These are phyloP conservation scores for Sericinus montela DNA, from an alignment of 2,888 invertebrate genomes.

Conservation along the genomic window DNA sequence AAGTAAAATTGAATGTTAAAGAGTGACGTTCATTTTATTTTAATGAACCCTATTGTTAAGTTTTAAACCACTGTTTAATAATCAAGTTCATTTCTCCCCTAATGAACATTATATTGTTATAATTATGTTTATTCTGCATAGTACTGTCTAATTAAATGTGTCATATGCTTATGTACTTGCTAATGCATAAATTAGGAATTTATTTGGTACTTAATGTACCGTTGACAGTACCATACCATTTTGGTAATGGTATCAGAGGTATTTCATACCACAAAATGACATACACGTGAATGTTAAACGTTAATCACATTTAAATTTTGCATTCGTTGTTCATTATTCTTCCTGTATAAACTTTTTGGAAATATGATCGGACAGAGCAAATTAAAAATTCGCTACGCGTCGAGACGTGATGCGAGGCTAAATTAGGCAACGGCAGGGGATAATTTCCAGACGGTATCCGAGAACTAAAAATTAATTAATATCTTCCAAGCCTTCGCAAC, in stretches of 20 bases:
- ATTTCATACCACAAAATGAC: too few species aligned
- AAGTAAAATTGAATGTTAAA: constrained; percentile 11
- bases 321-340: too few species aligned
- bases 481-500: background rate
- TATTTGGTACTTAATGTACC: too few species aligned
- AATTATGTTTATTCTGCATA: constrained; percentile 9
- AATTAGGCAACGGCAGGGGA: constrained; percentile 7
- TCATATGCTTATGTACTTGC: too few species aligned
- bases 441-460: constrained; percentile 1
- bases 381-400: constrained; percentile 13
- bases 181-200: too few species aligned
- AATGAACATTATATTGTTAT: constrained; percentile 14
- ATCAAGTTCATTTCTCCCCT: constrained; percentile 12
- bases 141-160: too few species aligned
- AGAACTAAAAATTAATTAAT: background rate
- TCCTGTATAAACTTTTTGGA: too few species aligned
- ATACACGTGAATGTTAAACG: too few species aligned
- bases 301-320: too few species aligned
- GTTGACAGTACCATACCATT: too few species aligned
- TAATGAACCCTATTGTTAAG: constrained; percentile 16
- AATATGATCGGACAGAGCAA: too few species aligned
- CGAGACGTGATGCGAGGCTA: constrained; percentile 6
- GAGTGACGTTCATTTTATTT: constrained; percentile 11
- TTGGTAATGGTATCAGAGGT: too few species aligned
- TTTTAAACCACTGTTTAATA: constrained; percentile 9